A percentile compares a stretch with the other conserved stretches of the same genome.
Evolutionary conservation across 2,113 vertebrate species (phyloP).

Genomic region (Microcebus tavaratra): DNA sequence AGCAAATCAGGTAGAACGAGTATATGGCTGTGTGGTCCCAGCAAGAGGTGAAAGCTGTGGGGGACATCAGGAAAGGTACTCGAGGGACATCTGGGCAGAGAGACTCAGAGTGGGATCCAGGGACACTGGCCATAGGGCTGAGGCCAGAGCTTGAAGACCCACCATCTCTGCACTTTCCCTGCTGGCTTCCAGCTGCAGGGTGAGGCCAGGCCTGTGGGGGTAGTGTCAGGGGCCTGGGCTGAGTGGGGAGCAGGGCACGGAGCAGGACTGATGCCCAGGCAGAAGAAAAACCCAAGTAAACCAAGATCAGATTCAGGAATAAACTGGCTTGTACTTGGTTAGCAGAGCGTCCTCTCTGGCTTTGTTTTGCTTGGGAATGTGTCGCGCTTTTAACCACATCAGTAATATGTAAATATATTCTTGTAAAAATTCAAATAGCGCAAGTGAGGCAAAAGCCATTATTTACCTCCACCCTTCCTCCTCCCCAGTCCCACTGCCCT

Average conservation of each 20-base stretch:
- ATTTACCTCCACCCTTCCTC: neutral
- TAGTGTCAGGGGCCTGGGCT: neutral
- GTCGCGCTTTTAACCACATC: conserved; percentile 44
- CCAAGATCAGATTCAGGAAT: neutral
- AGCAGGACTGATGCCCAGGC: neutral
- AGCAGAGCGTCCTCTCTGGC: neutral
- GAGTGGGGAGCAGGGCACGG: neutral
- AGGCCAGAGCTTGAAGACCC: neutral
- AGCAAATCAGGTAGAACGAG: neutral
- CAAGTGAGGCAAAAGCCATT: neutral
- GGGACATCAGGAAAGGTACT: neutral
- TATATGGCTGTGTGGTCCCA: neutral
- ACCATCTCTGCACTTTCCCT: fast-evolving
- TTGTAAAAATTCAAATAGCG: conserved; percentile 6
- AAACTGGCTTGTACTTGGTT: neutral
- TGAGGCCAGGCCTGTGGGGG: neutral
- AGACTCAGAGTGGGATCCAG: neutral
- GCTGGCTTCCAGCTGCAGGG: neutral
- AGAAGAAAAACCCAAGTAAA: neutral
- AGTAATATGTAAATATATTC: neutral
- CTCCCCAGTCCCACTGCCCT: neutral
- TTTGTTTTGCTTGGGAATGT: neutral
- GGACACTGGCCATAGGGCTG: too few species aligned
- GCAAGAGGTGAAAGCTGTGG: neutral
- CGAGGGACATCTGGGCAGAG: neutral